phyloP scores from a whole-genome alignment of 2,888 invertebrate genomes.

The Hydroisotoma schaefferi region DNA sequence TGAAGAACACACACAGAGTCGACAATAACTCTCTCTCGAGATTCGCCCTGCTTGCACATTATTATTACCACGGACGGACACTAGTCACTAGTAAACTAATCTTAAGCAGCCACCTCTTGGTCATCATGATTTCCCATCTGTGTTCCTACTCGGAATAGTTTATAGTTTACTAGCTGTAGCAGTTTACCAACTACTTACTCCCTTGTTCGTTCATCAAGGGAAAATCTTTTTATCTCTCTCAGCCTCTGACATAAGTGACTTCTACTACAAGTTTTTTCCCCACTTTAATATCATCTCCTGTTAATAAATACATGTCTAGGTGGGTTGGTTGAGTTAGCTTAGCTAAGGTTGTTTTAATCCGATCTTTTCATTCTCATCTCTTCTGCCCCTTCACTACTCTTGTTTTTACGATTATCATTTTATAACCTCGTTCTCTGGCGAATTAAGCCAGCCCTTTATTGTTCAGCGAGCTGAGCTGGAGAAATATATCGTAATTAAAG shows the following conservation, averaged over 20 bases:
- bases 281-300: conserved; percentile 27
- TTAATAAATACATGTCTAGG: no score
- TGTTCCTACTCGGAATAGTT: neutral
- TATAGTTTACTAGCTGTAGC: no score
- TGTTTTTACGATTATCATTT: conserved; percentile 16
- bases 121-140: conserved; percentile 22
- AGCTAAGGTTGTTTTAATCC: conserved; percentile 19
- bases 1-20: conserved; percentile 27
- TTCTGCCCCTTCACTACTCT: conserved; percentile 9
- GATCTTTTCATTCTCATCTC: conserved; percentile 10
- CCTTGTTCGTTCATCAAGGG: conserved; percentile 28
- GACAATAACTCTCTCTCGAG: conserved; percentile 14
- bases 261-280: conserved; percentile 34
- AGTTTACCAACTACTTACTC: conserved; percentile 7
- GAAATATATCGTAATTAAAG: conserved; percentile 15
- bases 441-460: conserved; percentile 12
- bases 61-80: conserved; percentile 41
- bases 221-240: conserved; percentile 33
- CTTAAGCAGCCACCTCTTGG: neutral
- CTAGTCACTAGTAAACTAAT: conserved; percentile 10
- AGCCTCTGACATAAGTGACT: conserved; percentile 37
- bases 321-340: no score
- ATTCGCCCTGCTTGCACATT: conserved; percentile 37
- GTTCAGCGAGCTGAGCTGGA: conserved; percentile 4
- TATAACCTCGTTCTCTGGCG: conserved; percentile 10